A percentile compares a stretch with the other conserved stretches of the same genome.
phyloP scores from a whole-genome alignment of 2,113 vertebrate genomes.

The Cyrtonyx montezumae region DNA sequence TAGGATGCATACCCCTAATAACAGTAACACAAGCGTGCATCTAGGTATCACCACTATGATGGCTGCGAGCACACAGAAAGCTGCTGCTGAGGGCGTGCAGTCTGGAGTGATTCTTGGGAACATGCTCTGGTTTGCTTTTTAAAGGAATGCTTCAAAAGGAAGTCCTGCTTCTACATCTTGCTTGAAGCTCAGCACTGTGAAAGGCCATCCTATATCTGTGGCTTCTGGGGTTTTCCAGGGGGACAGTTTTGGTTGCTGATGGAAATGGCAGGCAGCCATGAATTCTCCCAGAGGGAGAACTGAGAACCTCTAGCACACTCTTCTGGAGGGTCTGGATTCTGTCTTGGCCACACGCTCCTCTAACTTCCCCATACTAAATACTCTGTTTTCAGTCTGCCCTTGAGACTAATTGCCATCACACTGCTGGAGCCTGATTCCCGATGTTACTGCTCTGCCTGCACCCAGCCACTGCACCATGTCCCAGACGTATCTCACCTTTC shows the following conservation, averaged over 20 bases:
- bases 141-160: not conserved
- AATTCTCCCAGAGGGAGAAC: not conserved
- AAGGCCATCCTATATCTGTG: not conserved
- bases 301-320: not conserved
- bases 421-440: not conserved
- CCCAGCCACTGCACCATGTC: not conserved
- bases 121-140: not conserved
- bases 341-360: not conserved
- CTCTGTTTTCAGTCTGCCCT: not conserved
- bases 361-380: not conserved
- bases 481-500: slow-evolving; percentile 81
- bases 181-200: not conserved
- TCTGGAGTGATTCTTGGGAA: not conserved
- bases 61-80: not conserved
- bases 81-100: not conserved
- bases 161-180: not conserved
- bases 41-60: not conserved
- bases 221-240: not conserved
- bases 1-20: not conserved
- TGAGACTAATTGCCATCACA: not conserved
- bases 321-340: not conserved
- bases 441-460: not conserved
- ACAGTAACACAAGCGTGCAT: not conserved
- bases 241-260: not conserved
- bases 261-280: not conserved